These are phyloP conservation scores for Megalopta genalis DNA, from an alignment of 1,140 invertebrate genomes.

Conservation along the genomic window DNA sequence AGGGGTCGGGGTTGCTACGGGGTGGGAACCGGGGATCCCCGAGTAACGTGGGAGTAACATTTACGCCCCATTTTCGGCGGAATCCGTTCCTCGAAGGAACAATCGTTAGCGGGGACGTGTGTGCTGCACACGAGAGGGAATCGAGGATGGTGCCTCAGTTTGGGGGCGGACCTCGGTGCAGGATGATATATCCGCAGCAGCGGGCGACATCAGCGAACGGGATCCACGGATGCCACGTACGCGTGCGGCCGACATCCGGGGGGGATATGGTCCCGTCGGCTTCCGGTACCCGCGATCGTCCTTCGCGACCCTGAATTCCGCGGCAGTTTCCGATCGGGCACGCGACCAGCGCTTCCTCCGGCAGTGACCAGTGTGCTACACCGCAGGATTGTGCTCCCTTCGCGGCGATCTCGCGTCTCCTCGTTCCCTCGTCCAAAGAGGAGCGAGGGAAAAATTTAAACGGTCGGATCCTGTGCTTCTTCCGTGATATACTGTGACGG, in stretches of 20 bases:
- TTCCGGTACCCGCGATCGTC: background rate
- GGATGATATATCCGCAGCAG: constrained; percentile 48
- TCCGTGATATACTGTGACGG: too few species aligned
- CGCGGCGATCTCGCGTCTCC: too few species aligned
- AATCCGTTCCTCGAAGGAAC: constrained; percentile 46
- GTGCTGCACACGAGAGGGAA: constrained; percentile 21
- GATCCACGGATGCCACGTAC: background rate
- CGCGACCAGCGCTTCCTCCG: constrained; percentile 6
- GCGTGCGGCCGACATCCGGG: background rate
- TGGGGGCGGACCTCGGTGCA: constrained; percentile 43
- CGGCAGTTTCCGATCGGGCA: background rate
- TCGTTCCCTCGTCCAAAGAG: too few species aligned
- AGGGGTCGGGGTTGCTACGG: background rate
- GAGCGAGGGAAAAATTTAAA: too few species aligned
- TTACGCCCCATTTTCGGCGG: constrained; percentile 33
- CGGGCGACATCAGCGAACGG: constrained; percentile 12
- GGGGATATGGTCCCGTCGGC: background rate
- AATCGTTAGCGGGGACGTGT: constrained; percentile 43
- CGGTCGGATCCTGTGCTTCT: too few species aligned
- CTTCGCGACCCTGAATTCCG: background rate
- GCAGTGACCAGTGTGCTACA: constrained; percentile 11
- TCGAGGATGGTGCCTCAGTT: constrained; percentile 47
- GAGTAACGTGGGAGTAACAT: constrained; percentile 14
- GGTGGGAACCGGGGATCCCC: background rate
- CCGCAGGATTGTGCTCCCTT: too few species aligned